Evolutionary conservation across 2,113 vertebrate species (phyloP).

Genomic region (Brachyistius frenatus): DNA sequence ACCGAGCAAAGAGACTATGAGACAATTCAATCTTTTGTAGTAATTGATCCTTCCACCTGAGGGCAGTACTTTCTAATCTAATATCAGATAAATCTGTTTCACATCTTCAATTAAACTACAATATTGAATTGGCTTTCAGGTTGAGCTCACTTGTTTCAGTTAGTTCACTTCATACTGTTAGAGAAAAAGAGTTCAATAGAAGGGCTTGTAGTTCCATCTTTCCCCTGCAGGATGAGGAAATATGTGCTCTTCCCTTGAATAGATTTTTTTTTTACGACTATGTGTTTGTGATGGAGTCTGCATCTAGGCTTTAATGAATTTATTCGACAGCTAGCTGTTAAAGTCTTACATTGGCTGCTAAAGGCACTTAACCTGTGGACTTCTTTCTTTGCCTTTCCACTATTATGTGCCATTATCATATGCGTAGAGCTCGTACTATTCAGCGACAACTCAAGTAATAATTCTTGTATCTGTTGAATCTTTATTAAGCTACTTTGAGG

Average conservation of each 20-base stretch:
- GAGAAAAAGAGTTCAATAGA: slow-evolving; percentile 1
- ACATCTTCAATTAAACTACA: slow-evolving; percentile 76
- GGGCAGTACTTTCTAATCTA: slow-evolving; percentile 86
- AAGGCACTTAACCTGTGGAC: neutral
- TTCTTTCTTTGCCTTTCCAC: neutral
- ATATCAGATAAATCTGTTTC: slow-evolving; percentile 77
- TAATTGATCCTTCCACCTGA: slow-evolving; percentile 86
- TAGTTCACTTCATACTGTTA: slow-evolving; percentile 36
- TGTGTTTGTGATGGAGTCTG: too few species aligned
- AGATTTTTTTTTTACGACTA: too few species aligned
- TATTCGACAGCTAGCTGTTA: too few species aligned
- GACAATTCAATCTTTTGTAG: slow-evolving; percentile 77
- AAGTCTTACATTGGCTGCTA: neutral
- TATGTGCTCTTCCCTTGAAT: neutral
- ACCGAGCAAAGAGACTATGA: slow-evolving; percentile 55
- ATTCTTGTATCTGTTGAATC: slow-evolving; percentile 11
- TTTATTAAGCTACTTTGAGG: slow-evolving; percentile 35
- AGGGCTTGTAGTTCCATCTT: slow-evolving; percentile 36
- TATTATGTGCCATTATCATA: neutral
- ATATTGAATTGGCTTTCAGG: slow-evolving; percentile 52
- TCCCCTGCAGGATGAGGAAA: slow-evolving; percentile 47
- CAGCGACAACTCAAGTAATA: neutral
- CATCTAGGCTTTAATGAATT: too few species aligned
- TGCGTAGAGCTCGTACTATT: neutral
- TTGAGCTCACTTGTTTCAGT: slow-evolving; percentile 44